Conservation (phyloP, 2,113 vertebrate species). For the Nipponia nippon region DNA sequence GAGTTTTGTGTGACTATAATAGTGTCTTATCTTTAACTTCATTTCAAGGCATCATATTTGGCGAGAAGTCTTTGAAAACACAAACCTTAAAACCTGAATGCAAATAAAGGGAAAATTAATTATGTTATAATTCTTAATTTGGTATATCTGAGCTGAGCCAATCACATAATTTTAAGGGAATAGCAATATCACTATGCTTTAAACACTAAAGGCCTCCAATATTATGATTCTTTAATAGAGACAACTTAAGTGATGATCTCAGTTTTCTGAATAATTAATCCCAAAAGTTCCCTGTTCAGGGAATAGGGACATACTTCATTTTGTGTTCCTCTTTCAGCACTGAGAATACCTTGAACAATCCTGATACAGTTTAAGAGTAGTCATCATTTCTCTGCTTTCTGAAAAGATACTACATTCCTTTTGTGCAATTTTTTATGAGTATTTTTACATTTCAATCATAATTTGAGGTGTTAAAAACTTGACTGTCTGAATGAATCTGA, state of each 20-base stretch:
- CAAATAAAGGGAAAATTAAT: not conserved
- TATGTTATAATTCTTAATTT: not conserved
- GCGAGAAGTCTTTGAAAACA: not conserved
- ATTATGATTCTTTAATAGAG: not conserved
- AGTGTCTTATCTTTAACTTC: not conserved
- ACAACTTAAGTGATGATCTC: not conserved
- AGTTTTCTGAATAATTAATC: not conserved
- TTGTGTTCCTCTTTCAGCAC: not conserved
- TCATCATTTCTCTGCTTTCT: not conserved
- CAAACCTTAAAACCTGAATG: not conserved
- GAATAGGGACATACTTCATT: not conserved
- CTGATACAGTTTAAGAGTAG: not conserved
- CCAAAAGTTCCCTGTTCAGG: not conserved
- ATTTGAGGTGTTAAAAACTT: not conserved
- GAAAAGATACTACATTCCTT: not conserved
- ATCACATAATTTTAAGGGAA: not conserved
- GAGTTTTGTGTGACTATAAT: not conserved
- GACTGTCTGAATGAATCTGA: not conserved
- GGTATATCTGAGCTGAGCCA: not conserved
- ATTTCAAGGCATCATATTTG: not conserved
- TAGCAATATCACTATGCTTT: not conserved
- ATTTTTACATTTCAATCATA: not conserved
- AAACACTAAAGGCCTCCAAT: not conserved
- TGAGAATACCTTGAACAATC: not conserved
- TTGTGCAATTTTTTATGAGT: not conserved